Evolutionary conservation across 2,113 vertebrate species (phyloP).

Genomic region (Xenotilapia caudafasciata): DNA sequence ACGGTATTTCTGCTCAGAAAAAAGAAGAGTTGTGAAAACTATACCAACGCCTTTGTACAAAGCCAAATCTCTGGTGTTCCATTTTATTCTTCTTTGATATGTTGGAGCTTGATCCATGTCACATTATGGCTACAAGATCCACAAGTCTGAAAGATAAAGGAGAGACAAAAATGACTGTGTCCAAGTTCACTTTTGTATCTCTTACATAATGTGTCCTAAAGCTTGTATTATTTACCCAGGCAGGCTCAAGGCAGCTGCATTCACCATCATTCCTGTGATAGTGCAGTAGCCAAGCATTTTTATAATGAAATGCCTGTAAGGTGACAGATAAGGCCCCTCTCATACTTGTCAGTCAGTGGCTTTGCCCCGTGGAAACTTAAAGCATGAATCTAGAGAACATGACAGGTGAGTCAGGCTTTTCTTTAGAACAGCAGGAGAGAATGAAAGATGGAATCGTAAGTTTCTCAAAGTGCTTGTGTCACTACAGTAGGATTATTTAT

Average conservation of each 20-base stretch:
- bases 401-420: conserved; percentile 43
- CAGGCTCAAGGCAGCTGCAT: neutral
- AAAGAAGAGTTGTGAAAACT: neutral
- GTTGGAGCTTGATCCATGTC: neutral
- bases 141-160: neutral
- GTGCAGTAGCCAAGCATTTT: conserved; percentile 21
- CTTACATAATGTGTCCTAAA: conserved; percentile 19
- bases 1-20: neutral
- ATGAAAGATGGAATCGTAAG: conserved; percentile 27
- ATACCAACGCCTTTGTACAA: neutral
- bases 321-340: conserved; percentile 49
- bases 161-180: conserved; percentile 16
- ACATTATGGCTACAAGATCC: neutral
- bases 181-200: conserved; percentile 16
- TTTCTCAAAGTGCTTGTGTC: conserved; percentile 29
- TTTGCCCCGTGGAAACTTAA: conserved; percentile 14
- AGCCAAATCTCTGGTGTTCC: neutral
- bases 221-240: neutral
- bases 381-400: conserved; percentile 31
- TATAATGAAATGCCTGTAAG: conserved; percentile 51
- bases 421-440: neutral
- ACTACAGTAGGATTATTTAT: conserved; percentile 15
- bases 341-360: conserved; percentile 45
- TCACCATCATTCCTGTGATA: conserved; percentile 17
- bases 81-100: neutral